Evolutionary conservation across 35 echinoderm and acorn worm species (phyloP).

Genomic region (Patiria miniata): DNA sequence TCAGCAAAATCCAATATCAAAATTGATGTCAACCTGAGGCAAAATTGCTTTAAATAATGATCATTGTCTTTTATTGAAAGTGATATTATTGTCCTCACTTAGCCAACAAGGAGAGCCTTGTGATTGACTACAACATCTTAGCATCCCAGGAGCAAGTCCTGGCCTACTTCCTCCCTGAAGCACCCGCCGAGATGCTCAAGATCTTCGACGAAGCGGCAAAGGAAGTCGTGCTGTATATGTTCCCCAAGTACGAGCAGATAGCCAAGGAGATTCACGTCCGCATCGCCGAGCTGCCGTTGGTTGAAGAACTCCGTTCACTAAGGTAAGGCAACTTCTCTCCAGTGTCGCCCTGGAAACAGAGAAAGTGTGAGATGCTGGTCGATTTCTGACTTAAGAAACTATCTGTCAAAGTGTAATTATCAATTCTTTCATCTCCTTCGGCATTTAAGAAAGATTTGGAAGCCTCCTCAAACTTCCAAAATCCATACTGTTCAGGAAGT

Average conservation of each 20-base stretch:
- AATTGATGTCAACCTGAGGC: no score
- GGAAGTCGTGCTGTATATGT: conserved; percentile 93
- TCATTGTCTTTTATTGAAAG: neutral
- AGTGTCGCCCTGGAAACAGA: no score
- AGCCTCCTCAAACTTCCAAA: no score
- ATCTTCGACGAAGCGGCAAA: conserved; percentile 99
- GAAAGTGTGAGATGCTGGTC: no score
- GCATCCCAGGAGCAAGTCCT: conserved; percentile 91
- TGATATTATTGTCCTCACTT: neutral
- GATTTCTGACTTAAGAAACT: no score
- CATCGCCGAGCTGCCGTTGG: conserved; percentile 92
- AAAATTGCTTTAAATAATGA: neutral
- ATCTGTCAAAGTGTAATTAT: no score
- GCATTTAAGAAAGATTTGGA: neutral
- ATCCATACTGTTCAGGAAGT: no score
- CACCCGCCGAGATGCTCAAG: conserved; percentile 90
- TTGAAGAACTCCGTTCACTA: conserved; percentile 91
- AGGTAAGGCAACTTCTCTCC: conserved; percentile 45
- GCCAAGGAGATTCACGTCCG: conserved; percentile 98
- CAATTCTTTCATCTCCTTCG: no score
- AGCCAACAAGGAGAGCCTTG: conserved; percentile 97
- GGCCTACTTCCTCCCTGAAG: conserved; percentile 95
- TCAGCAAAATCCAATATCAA: no score
- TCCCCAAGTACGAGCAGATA: conserved; percentile 92
- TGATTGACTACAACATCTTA: conserved; percentile 95